Base-by-base conservation (phyloP, 2,797 vertebrate genomes). In the Lepilemur ruficaudatus region DNA sequence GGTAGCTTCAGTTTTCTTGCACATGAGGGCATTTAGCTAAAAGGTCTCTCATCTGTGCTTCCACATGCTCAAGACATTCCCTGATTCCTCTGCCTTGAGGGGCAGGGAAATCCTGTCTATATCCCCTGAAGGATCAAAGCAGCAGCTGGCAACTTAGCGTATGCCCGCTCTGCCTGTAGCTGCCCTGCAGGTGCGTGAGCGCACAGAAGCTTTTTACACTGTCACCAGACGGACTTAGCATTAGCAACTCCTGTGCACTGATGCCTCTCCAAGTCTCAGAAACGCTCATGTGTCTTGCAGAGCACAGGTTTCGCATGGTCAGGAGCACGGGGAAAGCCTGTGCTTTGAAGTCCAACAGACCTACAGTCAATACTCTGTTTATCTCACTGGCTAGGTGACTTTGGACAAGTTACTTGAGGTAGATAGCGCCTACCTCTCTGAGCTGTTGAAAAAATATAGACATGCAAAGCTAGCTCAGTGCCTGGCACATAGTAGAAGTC, bases 1-100 rank as follows among this genome's bases (percentile, higher is more conserved):
- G 55, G 4, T 82, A 43, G 86, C 46, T 80, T 46, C 17, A 22
- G 4, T 83, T 95, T 94, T 82, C 88, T 75, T 89, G 67, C 52
- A 50, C 61, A 63, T 18, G 15, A 78, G 7, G 67, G 18, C 17
- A 82, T 70, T 52, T 76, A 46, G 35, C 22, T 61, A 84, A 9
- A 48, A 67, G 17, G 15, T 76, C 57, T 83, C 61, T 10, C 23
- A 15, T 15, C 28, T 87, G 32, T n/a, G 22, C 8, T 30, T 38
- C 30, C 46, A 43, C 8, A 12, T 30, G 15, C 52, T 65, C 30
- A 65, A 59, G 41, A 48, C 38, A 79, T 35, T 52, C 50, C 70
- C 23, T 22, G 17, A 89, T 41, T 22, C n/a, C 28, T 20, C 20
- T 69, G 32, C 32, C 12, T 23, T 23, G 30, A 76, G 2, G 17